Percentiles rank a stretch among this genome's conserved stretches.
Evolutionary conservation across 2,113 vertebrate species (phyloP).

Genomic region (Tragelaphus buxtoni): DNA sequence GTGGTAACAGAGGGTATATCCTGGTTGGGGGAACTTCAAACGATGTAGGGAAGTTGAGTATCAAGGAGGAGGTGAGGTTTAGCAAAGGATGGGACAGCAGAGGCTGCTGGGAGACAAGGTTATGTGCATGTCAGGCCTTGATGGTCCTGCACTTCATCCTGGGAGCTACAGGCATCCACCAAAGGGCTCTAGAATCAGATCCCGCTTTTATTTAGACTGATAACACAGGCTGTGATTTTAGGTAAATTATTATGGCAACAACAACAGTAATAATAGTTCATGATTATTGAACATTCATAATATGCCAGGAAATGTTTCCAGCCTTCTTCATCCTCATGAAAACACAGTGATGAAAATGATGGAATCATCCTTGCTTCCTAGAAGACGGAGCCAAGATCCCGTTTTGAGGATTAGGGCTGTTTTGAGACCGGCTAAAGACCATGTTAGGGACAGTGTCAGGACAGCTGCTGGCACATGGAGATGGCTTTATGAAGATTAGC

Average conservation of each 20-base stretch:
- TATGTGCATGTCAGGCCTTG: neutral
- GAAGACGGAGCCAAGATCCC: neutral
- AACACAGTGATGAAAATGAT: neutral
- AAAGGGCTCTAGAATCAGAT: neutral
- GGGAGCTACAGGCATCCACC: too few species aligned
- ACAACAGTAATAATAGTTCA: neutral
- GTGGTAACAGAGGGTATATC: too few species aligned
- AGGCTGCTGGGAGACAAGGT: neutral
- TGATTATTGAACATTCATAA: neutral
- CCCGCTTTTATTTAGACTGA: neutral
- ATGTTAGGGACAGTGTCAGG: too few species aligned
- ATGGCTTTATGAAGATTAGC: neutral
- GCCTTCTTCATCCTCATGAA: neutral
- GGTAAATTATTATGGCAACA: neutral
- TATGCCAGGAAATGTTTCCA: neutral
- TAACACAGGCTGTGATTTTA: neutral
- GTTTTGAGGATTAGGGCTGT: neutral
- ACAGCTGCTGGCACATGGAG: neutral
- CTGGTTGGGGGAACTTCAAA: neutral
- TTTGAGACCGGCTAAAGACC: neutral
- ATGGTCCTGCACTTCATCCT: neutral
- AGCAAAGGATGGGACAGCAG: neutral
- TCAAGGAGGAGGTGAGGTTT: neutral
- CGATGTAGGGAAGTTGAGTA: neutral
- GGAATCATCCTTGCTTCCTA: neutral